These are phyloP conservation scores for Papilio helenus DNA, from an alignment of 1,140 invertebrate species.

Conservation along the genomic window DNA sequence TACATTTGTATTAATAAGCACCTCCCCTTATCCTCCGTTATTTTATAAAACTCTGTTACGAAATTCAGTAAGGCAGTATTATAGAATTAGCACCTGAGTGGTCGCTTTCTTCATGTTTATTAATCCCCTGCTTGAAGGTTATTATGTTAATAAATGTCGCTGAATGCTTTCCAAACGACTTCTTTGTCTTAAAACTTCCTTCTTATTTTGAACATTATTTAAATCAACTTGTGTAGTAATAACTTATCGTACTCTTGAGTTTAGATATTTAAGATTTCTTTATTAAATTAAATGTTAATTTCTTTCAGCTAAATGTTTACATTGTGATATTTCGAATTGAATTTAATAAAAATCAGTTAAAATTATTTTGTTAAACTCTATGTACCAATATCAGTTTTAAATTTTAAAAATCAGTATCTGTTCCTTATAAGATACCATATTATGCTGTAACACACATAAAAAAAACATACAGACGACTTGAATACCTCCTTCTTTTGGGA, in stretches of 20 bases:
- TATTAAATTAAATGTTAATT: too few species aligned
- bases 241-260: too few species aligned
- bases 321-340: too few species aligned
- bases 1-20: background rate
- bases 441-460: too few species aligned
- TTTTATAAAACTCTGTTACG: background rate
- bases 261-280: too few species aligned
- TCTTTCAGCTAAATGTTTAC: too few species aligned
- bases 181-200: background rate
- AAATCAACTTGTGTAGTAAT: background rate
- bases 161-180: slow-evolving; percentile 15
- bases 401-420: background rate
- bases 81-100: slow-evolving; percentile 33
- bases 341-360: too few species aligned
- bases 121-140: slow-evolving; percentile 29
- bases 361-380: too few species aligned
- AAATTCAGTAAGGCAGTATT: slow-evolving; percentile 26
- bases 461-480: too few species aligned
- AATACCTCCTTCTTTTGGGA: too few species aligned
- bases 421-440: background rate
- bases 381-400: background rate
- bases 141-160: slow-evolving; percentile 24
- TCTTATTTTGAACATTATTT: background rate
- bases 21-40: background rate
- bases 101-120: slow-evolving; percentile 25